Evolutionary conservation across 2,797 vertebrate species (phyloP).

Genomic region (Dipus sagitta): DNA sequence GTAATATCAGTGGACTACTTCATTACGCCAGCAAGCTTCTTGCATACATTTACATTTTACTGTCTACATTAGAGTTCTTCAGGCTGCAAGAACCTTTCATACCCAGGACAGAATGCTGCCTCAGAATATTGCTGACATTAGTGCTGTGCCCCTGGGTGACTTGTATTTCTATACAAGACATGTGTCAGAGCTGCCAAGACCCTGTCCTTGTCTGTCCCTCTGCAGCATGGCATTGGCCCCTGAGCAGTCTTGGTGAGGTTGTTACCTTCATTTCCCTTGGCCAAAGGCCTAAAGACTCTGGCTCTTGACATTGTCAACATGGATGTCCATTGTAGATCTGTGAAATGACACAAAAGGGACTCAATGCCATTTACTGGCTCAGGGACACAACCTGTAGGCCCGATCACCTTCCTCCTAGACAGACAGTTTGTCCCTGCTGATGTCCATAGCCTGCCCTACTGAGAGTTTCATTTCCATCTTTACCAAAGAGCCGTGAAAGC

Average conservation of each 20-base stretch:
- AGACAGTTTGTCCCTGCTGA: background rate
- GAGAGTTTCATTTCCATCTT: background rate
- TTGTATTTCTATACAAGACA: slow-evolving; percentile 53
- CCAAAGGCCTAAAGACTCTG: background rate
- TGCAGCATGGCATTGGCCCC: background rate
- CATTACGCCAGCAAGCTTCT: slow-evolving; percentile 68
- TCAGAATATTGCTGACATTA: slow-evolving; percentile 50
- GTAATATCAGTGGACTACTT: slow-evolving; percentile 52
- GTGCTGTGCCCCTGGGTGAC: background rate
- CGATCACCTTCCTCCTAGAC: background rate
- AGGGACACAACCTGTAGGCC: background rate
- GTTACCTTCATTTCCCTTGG: background rate
- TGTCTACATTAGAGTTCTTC: slow-evolving; percentile 47
- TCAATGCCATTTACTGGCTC: background rate
- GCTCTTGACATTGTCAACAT: background rate
- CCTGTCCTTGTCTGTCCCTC: background rate
- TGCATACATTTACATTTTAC: slow-evolving; percentile 69
- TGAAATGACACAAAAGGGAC: background rate
- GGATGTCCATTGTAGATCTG: background rate
- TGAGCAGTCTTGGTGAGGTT: background rate
- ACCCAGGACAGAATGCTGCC: background rate
- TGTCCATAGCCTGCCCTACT: background rate
- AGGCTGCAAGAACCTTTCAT: slow-evolving; percentile 29
- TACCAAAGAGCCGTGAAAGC: background rate
- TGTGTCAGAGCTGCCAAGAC: background rate